Evolutionary conservation across 1,140 invertebrate genomes (phyloP), one percentile per base, ranked within the genome.

Genomic region (Dendroctonus valens): DNA sequence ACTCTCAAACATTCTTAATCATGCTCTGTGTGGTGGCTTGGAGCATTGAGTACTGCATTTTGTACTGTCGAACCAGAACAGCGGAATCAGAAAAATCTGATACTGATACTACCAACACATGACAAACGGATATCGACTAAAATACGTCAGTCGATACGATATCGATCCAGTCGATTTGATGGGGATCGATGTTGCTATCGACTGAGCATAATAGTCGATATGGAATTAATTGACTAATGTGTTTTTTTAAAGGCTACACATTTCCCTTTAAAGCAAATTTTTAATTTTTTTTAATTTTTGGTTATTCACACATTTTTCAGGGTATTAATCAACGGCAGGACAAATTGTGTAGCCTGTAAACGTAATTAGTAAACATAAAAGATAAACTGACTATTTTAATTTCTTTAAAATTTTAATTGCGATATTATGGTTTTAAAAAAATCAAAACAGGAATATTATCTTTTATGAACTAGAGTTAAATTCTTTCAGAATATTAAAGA

Each of bases 1-100:
- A 90, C 75, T 81, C 87, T 5, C 88, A 89, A 75, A 89, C 87
- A 46, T 79, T 83, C 2, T 79, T 89, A 59, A 89, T 90, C 14
- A 78, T 86, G 76, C 76, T 86, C 0, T 88, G 87, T 67, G 84
- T 85, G 8, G 8, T 87, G 0, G 83, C 86, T 5, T 91, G 89
- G 89, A 77, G 80, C 50, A 79, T 88, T 41, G 89, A 91, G 72
- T 89, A 87, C 73, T 77, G 82, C 46, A 73, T 85, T 12, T 75
- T 58, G 11, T 76, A 69, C 41, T 70, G 64, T 46, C 53, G 67
- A 15, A 73, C 58, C 9, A 57, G 65, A 60, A 72, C 65, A 8
- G 63, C 55, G 14, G 65, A 68, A 66, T 55, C 59, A n/a, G 62
- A 64, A 57, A 65, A 69, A n/a, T 70, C 72, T 3, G 70, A 72